Evolutionary conservation across 2,888 invertebrate genomes (phyloP).

Genomic region (Drosophila meridionalis): DNA sequence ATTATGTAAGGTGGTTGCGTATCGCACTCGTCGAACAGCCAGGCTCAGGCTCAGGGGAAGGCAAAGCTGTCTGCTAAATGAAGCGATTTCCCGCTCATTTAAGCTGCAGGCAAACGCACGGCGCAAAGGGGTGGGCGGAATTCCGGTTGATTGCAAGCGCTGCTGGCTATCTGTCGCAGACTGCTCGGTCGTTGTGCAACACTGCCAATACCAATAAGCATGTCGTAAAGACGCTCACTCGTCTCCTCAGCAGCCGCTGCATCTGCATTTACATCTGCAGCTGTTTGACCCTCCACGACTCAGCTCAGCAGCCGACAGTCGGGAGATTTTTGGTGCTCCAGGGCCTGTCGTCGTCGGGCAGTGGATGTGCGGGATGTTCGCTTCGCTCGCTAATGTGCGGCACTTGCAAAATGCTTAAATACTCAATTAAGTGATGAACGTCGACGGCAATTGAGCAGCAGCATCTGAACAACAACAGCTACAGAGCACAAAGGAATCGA

Average conservation of each 20-base stretch:
- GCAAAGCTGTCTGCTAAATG: slow-evolving; percentile 38
- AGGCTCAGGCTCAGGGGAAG: background rate
- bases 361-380: slow-evolving; percentile 53
- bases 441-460: slow-evolving; percentile 43
- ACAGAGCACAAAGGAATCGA: slow-evolving; percentile 4
- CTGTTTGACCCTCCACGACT: slow-evolving; percentile 23
- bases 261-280: slow-evolving; percentile 21
- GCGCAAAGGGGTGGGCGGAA: slow-evolving; percentile 24
- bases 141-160: slow-evolving; percentile 53
- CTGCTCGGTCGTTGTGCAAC: slow-evolving; percentile 40
- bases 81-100: slow-evolving; percentile 59
- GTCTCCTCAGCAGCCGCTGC: background rate
- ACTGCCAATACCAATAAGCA: slow-evolving; percentile 39
- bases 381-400: slow-evolving; percentile 53
- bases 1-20: slow-evolving; percentile 23
- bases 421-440: slow-evolving; percentile 65
- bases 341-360: slow-evolving; percentile 17
- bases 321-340: slow-evolving; percentile 48
- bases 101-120: slow-evolving; percentile 11
- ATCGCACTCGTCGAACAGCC: background rate
- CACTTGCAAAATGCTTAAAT: slow-evolving; percentile 62
- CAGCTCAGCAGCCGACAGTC: slow-evolving; percentile 44
- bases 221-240: slow-evolving; percentile 18
- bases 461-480: background rate
- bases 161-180: slow-evolving; percentile 18